phyloP scores from a whole-genome alignment of 2,888 invertebrate species.

The Cataglyphis altisquamis region DNA sequence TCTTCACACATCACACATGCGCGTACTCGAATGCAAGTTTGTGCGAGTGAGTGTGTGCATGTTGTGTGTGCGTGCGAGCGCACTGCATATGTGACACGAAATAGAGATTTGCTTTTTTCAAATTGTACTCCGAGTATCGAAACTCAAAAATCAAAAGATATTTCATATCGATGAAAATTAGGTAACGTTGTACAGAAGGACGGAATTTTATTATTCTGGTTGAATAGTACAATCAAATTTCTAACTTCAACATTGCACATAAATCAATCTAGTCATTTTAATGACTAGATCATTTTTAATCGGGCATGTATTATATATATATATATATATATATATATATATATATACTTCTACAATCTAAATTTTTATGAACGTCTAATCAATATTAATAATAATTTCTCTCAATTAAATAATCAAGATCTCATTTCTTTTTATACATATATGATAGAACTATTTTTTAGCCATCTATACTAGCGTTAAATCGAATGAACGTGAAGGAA shows the following conservation, averaged over 20 bases:
- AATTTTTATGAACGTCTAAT: not conserved
- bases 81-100: not conserved
- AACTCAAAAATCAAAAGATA: not conserved
- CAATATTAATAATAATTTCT: constrained; percentile 24
- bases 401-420: not conserved
- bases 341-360: not conserved
- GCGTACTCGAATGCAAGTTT: not conserved
- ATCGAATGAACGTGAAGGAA: not conserved
- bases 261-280: not conserved
- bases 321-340: too few species aligned
- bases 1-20: not conserved
- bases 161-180: not conserved
- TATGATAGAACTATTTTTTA: not conserved
- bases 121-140: constrained; percentile 14
- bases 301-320: not conserved
- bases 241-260: not conserved
- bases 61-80: not conserved
- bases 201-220: not conserved
- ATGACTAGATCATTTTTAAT: not conserved
- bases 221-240: not conserved
- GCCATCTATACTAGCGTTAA: not conserved
- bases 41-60: not conserved
- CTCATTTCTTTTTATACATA: not conserved
- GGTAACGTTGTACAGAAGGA: not conserved
- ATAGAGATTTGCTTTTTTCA: constrained; percentile 29